phyloP scores from a whole-genome alignment of 2,888 invertebrate genomes.

The Leptinotarsa tumamoca region DNA sequence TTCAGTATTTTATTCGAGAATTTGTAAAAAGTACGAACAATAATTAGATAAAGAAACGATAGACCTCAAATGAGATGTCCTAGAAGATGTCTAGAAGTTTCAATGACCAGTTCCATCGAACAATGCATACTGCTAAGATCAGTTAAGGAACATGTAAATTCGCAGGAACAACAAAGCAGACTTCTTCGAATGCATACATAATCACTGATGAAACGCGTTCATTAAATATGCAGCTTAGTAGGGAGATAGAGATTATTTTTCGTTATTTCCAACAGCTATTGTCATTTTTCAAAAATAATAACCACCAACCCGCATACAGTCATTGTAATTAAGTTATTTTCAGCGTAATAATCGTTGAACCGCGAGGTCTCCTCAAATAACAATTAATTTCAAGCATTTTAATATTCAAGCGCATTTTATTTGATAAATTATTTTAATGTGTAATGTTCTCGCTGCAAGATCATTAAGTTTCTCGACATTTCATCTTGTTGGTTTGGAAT shows the following conservation, averaged over 20 bases:
- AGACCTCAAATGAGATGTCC: too few relatives aligned
- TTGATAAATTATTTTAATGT: conserved; percentile 2
- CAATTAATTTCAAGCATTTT: conserved; percentile 7
- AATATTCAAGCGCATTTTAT: conserved; percentile 9
- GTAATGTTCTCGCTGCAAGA: conserved; percentile 14
- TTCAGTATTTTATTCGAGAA: too few relatives aligned
- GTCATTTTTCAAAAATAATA: conserved; percentile 11
- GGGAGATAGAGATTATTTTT: conserved; percentile 9
- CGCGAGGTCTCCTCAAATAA: conserved; percentile 7
- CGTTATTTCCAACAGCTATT: conserved; percentile 7
- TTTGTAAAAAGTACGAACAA: too few relatives aligned
- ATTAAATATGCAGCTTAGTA: conserved; percentile 9
- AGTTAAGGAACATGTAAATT: neutral
- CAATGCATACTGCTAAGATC: neutral
- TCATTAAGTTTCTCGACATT: neutral
- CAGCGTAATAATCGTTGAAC: neutral
- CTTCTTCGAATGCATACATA: neutral
- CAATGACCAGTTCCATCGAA: neutral
- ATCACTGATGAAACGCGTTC: neutral
- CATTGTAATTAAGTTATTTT: conserved; percentile 10
- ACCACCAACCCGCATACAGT: conserved; percentile 9
- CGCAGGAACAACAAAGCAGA: neutral
- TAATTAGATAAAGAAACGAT: too few relatives aligned
- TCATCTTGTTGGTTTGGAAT: neutral
- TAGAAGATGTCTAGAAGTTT: neutral